Conservation (phyloP, 1,140 invertebrate species). For the Neoseiulus cucumeris region DNA sequence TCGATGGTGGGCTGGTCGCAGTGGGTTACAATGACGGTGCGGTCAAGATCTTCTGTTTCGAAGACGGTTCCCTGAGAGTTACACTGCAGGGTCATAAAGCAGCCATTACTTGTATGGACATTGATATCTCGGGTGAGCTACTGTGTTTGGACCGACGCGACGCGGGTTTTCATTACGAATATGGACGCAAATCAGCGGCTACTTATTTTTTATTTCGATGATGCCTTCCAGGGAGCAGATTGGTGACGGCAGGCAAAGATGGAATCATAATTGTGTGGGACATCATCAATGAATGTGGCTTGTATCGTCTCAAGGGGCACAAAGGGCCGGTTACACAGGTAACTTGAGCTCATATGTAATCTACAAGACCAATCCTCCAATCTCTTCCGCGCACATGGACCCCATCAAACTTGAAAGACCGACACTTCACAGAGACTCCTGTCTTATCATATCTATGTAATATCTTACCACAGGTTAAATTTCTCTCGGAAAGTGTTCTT, state of each 20-base stretch:
- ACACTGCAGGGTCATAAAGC: constrained; percentile 73
- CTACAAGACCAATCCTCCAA: constrained; percentile 45
- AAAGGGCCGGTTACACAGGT: constrained; percentile 74
- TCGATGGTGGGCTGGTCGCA: constrained; percentile 52
- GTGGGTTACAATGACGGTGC: constrained; percentile 78
- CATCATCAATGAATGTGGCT: constrained; percentile 65
- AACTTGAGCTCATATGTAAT: constrained; percentile 56
- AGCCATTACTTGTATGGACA: constrained; percentile 56
- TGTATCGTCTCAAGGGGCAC: constrained; percentile 73
- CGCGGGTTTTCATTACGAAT: constrained; percentile 8
- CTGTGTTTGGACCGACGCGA: constrained; percentile 64
- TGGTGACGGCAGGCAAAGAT: constrained; percentile 37
- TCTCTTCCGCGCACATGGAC: no score
- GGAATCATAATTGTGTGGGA: constrained; percentile 90
- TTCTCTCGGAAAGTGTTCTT: neutral
- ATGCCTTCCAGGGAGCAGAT: neutral
- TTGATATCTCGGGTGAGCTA: constrained; percentile 57
- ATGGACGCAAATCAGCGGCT: neutral
- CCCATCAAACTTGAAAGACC: no score
- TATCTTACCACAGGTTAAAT: constrained; percentile 23
- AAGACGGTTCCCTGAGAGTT: constrained; percentile 41
- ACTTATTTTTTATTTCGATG: neutral
- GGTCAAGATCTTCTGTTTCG: constrained; percentile 48
- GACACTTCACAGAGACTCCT: no score
- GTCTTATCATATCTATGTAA: no score